Conservation (phyloP, 2,113 vertebrate species). For the Varanus salvator region DNA sequence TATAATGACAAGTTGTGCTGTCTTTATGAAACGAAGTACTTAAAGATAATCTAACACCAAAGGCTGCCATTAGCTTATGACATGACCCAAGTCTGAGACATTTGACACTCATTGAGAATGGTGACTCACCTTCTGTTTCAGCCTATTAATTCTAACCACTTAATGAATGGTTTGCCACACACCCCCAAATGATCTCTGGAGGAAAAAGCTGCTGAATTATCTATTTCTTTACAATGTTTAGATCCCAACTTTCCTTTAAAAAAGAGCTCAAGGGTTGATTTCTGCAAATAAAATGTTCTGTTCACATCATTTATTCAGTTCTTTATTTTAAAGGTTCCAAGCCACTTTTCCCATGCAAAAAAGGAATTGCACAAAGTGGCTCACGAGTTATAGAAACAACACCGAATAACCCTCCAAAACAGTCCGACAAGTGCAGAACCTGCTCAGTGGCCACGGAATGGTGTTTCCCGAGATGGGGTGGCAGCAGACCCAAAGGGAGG, state of each 20-base stretch:
- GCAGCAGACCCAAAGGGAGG: no score
- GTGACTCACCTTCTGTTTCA: neutral
- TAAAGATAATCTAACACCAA: neutral
- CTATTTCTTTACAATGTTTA: neutral
- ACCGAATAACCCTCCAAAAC: no score
- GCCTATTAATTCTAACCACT: neutral
- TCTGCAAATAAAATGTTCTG: neutral
- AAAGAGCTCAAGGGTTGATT: neutral
- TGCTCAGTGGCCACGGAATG: no score
- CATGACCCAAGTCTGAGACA: neutral
- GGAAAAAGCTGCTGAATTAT: neutral
- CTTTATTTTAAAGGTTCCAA: no score
- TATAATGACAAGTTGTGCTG: constrained; percentile 13
- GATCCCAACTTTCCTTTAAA: neutral
- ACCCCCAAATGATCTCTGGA: neutral
- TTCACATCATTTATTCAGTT: no score
- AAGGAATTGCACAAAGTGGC: no score
- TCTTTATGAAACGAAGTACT: constrained; percentile 15
- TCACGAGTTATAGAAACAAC: no score
- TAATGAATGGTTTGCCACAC: neutral
- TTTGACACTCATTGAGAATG: neutral
- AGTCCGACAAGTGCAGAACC: no score
- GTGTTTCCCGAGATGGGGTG: no score
- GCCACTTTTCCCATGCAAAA: no score
- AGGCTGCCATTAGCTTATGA: neutral